Evolutionary conservation across 2,888 invertebrate species (phyloP).

Genomic region (Folsomia manolachei): DNA sequence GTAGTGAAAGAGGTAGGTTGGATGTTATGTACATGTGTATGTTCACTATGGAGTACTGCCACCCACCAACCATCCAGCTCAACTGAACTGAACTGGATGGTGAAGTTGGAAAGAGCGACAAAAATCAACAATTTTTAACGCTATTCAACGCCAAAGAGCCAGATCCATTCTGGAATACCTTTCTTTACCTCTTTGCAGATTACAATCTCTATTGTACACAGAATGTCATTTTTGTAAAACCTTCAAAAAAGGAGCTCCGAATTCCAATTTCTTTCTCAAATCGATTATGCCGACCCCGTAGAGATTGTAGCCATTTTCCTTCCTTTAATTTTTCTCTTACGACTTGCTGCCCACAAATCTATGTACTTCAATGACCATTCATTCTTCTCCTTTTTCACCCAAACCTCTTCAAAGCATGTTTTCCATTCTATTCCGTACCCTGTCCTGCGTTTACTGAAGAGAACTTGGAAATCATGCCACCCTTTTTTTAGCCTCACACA

Average conservation of each 20-base stretch:
- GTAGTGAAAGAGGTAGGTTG: background rate
- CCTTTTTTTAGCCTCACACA: no score
- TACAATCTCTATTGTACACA: slow-evolving; percentile 51
- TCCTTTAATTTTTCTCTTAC: slow-evolving; percentile 29
- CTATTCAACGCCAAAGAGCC: slow-evolving; percentile 43
- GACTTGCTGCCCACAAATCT: slow-evolving; percentile 43
- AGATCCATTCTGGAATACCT: slow-evolving; percentile 46
- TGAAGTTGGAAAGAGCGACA: slow-evolving; percentile 43
- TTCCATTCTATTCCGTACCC: no score
- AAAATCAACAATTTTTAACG: slow-evolving; percentile 51
- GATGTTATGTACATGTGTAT: background rate
- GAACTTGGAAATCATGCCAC: no score
- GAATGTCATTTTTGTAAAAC: slow-evolving; percentile 50
- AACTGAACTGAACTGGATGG: background rate
- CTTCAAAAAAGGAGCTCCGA: slow-evolving; percentile 43
- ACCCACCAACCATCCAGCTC: background rate
- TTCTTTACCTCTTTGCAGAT: slow-evolving; percentile 47
- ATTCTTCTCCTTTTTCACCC: slow-evolving; percentile 20
- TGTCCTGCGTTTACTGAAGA: no score
- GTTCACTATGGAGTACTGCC: background rate
- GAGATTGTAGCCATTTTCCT: slow-evolving; percentile 38
- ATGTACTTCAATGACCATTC: slow-evolving; percentile 42
- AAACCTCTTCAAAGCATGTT: no score
- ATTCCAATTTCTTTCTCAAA: slow-evolving; percentile 50
- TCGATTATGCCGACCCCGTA: slow-evolving; percentile 47